Percentiles rank a stretch among this genome's conserved stretches.
Evolutionary conservation across 2,888 invertebrate species (phyloP).

Genomic region (Agonopterix alstromeriana): DNA sequence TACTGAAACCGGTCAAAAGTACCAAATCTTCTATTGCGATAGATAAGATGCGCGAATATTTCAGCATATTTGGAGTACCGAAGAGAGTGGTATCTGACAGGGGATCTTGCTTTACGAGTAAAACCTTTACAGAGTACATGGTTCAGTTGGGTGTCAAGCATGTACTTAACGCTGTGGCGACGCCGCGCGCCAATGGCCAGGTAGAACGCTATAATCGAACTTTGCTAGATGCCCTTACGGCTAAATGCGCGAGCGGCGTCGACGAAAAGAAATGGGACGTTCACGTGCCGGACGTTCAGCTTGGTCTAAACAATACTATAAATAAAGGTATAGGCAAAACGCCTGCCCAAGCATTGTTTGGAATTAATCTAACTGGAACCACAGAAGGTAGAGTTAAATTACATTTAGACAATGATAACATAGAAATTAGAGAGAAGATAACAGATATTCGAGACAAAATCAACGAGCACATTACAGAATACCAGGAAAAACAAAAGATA

Average conservation of each 20-base stretch:
- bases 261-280: background rate
- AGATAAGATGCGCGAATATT: background rate
- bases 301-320: conserved; percentile 10
- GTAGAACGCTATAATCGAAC: background rate
- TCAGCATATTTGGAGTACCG: background rate
- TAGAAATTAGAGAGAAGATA: too few species aligned
- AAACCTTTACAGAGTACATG: background rate
- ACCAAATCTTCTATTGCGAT: background rate
- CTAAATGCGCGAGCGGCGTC: background rate
- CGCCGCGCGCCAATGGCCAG: background rate
- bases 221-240: background rate
- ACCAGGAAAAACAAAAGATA: too few species aligned
- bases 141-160: background rate
- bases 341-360: conserved; percentile 9
- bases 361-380: background rate
- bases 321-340: conserved; percentile 6
- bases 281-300: conserved; percentile 7
- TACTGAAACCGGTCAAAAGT: conserved; percentile 1
- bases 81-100: background rate
- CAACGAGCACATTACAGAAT: too few species aligned
- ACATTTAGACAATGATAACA: too few species aligned
- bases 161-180: background rate
- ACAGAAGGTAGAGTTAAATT: background rate
- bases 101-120: background rate
- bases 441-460: too few species aligned